These are phyloP conservation scores for Biston stratarius DNA, from an alignment of 2,888 invertebrate genomes.

Conservation along the genomic window DNA sequence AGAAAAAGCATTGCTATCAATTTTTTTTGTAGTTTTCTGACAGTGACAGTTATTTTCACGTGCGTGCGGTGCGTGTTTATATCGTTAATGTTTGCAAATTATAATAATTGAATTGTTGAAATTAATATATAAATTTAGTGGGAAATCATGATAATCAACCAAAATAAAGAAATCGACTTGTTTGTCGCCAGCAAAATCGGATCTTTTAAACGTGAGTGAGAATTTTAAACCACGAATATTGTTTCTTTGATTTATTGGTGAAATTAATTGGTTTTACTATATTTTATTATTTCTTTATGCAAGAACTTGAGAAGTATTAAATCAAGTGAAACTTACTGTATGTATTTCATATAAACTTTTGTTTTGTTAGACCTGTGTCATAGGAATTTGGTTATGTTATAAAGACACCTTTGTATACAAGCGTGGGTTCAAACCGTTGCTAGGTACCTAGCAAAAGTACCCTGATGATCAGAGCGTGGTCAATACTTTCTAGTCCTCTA, in stretches of 20 bases:
- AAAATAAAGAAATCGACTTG: conserved; percentile 78
- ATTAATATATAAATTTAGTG: neutral
- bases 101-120: neutral
- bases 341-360: too few relatives aligned
- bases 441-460: too few relatives aligned
- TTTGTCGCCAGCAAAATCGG: conserved; percentile 85
- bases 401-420: too few relatives aligned
- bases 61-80: neutral
- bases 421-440: too few relatives aligned
- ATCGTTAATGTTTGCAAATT: neutral
- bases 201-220: conserved; percentile 85
- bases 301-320: too few relatives aligned
- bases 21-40: neutral
- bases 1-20: too few relatives aligned
- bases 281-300: neutral
- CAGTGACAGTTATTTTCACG: conserved; percentile 9
- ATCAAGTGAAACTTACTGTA: too few relatives aligned
- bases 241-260: neutral
- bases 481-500: too few relatives aligned
- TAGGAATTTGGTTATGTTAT: too few relatives aligned
- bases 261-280: neutral
- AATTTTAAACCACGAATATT: neutral
- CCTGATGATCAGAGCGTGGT: too few relatives aligned
- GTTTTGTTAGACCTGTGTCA: too few relatives aligned
- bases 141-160: conserved; percentile 56